These are phyloP conservation scores for Tetramorium parvispinum DNA, from an alignment of 1,140 invertebrate genomes.

Conservation along the genomic window DNA sequence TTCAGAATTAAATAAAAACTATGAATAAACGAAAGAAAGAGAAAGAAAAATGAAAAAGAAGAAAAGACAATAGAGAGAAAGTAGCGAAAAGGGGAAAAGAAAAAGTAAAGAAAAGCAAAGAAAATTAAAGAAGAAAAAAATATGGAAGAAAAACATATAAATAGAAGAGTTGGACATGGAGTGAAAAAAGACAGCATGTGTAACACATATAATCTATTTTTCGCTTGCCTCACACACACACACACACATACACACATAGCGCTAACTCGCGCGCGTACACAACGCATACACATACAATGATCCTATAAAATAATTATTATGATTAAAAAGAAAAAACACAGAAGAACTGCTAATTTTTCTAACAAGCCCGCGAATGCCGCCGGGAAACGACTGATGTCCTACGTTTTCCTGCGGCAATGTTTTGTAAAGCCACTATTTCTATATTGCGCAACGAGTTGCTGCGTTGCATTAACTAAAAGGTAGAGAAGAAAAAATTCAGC, in stretches of 20 bases:
- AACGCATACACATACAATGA: conserved; percentile 28
- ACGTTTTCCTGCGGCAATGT: conserved; percentile 48
- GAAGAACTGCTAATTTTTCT: conserved; percentile 68
- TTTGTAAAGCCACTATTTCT: conserved; percentile 73
- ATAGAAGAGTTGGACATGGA: neutral
- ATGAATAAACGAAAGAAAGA: conserved; percentile 47
- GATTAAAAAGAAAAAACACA: conserved; percentile 49
- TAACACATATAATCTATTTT: conserved; percentile 72
- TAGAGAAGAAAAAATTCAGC: conserved; percentile 23
- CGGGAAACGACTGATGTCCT: conserved; percentile 46
- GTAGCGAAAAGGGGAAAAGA: conserved; percentile 16
- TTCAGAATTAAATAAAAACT: conserved; percentile 66
- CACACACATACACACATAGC: neutral
- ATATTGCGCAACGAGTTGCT: conserved; percentile 56
- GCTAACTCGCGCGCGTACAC: neutral
- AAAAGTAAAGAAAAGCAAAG: conserved; percentile 34
- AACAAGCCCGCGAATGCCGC: conserved; percentile 50
- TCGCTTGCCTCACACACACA: conserved; percentile 56
- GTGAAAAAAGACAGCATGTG: conserved; percentile 38
- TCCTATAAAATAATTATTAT: conserved; percentile 66
- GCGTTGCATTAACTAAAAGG: conserved; percentile 39
- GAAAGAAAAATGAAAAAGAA: conserved; percentile 37
- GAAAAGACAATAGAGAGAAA: conserved; percentile 51
- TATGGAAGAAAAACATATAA: conserved; percentile 16
- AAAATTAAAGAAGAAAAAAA: conserved; percentile 23